phyloP scores from a whole-genome alignment of 2,797 vertebrate species.

The Phoebastria nigripes region DNA sequence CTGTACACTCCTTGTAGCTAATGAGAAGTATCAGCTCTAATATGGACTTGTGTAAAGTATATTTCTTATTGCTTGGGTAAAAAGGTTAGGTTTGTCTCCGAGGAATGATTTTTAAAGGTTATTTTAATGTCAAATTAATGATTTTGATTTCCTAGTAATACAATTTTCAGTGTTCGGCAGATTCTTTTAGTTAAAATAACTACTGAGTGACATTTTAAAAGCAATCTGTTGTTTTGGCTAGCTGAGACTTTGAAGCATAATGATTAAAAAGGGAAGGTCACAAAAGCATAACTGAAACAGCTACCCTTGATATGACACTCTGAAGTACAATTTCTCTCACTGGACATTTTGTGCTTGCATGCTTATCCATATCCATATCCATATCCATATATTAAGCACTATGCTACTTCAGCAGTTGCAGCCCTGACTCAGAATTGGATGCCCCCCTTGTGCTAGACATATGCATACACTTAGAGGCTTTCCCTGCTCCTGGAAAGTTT shows the following conservation, averaged over 20 bases:
- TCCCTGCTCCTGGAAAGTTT: neutral
- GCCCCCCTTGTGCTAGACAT: neutral
- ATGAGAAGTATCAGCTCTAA: neutral
- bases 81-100: conserved; percentile 50
- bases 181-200: conserved; percentile 15
- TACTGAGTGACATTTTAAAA: conserved; percentile 29
- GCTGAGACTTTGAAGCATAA: neutral
- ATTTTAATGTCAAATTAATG: conserved; percentile 63
- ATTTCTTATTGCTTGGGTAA: conserved; percentile 17
- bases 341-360: neutral
- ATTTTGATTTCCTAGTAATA: conserved; percentile 27
- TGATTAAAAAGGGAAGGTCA: neutral
- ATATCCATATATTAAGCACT: neutral
- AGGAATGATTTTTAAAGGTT: conserved; percentile 57
- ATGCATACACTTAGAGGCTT: neutral
- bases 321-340: neutral
- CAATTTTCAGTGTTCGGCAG: neutral
- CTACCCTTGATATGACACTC: neutral
- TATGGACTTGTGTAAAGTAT: neutral
- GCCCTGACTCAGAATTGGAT: neutral
- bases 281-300: neutral
- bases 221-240: neutral
- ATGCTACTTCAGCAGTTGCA: neutral
- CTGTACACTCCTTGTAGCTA: neutral
- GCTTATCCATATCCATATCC: neutral